These are phyloP conservation scores for Tupaia tana DNA, from an alignment of 2,113 vertebrate genomes.

Conservation along the genomic window DNA sequence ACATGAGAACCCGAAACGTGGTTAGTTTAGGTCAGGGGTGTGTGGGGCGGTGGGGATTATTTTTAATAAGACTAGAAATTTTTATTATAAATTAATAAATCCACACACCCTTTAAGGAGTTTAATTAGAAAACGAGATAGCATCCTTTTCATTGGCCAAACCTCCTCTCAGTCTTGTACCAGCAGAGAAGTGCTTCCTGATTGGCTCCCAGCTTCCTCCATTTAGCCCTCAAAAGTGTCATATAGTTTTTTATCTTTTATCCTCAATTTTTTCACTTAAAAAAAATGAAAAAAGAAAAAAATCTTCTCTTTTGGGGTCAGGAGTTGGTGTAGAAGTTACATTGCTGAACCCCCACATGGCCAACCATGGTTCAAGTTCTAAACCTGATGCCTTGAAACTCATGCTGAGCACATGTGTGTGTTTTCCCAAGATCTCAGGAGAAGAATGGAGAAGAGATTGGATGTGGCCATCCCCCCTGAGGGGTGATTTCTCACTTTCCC, in stretches of 20 bases:
- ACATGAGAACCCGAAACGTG: constrained; percentile 6
- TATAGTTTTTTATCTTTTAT: not conserved
- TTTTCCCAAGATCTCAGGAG: too few species aligned
- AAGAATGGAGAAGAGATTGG: too few species aligned
- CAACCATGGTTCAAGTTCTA: too few species aligned
- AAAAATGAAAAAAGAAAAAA: not conserved
- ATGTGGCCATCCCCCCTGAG: too few species aligned
- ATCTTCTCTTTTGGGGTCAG: not conserved
- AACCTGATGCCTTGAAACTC: too few species aligned
- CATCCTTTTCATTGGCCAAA: not conserved
- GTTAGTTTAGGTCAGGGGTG: not conserved
- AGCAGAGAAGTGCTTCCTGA: not conserved
- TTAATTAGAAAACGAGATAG: constrained; percentile 42
- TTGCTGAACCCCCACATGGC: too few species aligned
- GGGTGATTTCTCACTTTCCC: too few species aligned
- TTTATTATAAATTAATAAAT: constrained; percentile 64
- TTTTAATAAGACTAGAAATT: constrained; percentile 67
- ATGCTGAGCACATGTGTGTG: too few species aligned
- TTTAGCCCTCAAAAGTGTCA: not conserved
- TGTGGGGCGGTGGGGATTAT: not conserved
- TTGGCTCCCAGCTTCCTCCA: not conserved
- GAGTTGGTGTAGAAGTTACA: too few species aligned
- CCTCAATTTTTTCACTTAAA: not conserved
- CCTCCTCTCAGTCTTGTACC: not conserved
- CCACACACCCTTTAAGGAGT: constrained; percentile 19